Conservation (phyloP, 2,888 invertebrate species). For the Mythimna impura region DNA sequence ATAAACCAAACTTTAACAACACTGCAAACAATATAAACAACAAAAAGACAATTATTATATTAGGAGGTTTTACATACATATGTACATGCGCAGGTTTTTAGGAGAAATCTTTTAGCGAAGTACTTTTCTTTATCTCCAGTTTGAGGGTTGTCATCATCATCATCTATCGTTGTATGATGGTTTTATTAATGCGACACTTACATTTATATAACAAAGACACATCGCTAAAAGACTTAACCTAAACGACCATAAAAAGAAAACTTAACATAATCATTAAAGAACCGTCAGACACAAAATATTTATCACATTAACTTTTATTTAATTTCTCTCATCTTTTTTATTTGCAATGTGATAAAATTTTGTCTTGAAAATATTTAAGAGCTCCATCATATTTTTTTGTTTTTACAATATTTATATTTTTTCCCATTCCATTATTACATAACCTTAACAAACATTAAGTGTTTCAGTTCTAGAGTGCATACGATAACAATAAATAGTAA, state of each 20-base stretch:
- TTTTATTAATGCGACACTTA: background rate
- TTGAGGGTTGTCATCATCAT: too few relatives aligned
- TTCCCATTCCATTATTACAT: constrained; percentile 40
- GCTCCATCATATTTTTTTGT: constrained; percentile 31
- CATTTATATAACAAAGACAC: background rate
- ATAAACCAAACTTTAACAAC: constrained; percentile 50
- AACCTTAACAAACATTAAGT: constrained; percentile 55
- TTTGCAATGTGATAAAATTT: constrained; percentile 20
- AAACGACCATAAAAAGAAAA: constrained; percentile 24
- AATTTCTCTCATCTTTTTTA: background rate
- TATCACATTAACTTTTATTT: constrained; percentile 18
- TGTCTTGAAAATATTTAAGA: constrained; percentile 15
- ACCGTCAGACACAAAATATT: constrained; percentile 49
- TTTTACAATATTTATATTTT: constrained; percentile 45
- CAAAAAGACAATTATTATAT: constrained; percentile 29
- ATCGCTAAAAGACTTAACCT: constrained; percentile 31
- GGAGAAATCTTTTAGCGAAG: constrained; percentile 22
- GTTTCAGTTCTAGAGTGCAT: constrained; percentile 61
- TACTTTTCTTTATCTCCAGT: background rate
- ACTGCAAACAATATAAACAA: constrained; percentile 55
- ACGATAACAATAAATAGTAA: constrained; percentile 71
- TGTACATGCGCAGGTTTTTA: constrained; percentile 47
- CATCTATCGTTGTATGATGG: too few relatives aligned
- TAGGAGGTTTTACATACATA: constrained; percentile 51
- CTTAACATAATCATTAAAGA: constrained; percentile 34